phyloP scores from a whole-genome alignment of 2,113 vertebrate genomes.

The Corythornis cristatus region DNA sequence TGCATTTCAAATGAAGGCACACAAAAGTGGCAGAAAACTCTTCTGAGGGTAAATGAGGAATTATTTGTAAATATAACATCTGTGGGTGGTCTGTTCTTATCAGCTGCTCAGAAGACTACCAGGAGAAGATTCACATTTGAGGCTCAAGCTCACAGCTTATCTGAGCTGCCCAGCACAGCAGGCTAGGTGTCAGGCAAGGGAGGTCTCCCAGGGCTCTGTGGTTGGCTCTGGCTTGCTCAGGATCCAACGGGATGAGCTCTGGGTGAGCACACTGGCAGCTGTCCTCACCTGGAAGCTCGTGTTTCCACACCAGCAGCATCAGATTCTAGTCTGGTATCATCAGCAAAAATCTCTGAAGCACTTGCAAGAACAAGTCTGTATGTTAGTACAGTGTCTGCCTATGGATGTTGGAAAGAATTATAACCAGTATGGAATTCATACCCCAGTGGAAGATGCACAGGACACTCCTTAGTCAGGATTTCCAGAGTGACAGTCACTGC shows the following conservation, averaged over 20 bases:
- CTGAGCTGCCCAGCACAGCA: not conserved
- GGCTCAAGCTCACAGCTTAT: not conserved
- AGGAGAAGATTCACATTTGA: not conserved
- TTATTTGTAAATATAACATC: slow-evolving; percentile 32
- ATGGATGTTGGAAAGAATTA: not conserved
- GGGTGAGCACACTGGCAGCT: not conserved
- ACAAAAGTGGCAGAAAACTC: slow-evolving; percentile 15
- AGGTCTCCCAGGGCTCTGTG: not conserved
- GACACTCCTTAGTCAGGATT: not conserved
- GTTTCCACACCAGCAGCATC: not conserved
- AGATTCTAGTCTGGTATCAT: not conserved
- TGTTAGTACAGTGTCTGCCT: not conserved
- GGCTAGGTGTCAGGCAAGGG: rapidly evolving
- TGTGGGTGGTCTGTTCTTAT: slow-evolving; percentile 1
- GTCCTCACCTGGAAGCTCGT: not conserved
- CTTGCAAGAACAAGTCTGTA: not conserved
- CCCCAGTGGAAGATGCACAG: not conserved
- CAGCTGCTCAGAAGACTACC: not conserved
- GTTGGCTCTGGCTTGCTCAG: not conserved
- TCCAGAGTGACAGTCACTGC: not conserved
- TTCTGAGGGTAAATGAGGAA: slow-evolving; percentile 4
- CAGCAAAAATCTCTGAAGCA: not conserved
- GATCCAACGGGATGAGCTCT: not conserved
- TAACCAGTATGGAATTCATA: not conserved
- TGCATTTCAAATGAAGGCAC: not conserved